These are phyloP conservation scores for Nyleta sp. DNA, from an alignment of 2,888 invertebrate genomes.

Conservation along the genomic window DNA sequence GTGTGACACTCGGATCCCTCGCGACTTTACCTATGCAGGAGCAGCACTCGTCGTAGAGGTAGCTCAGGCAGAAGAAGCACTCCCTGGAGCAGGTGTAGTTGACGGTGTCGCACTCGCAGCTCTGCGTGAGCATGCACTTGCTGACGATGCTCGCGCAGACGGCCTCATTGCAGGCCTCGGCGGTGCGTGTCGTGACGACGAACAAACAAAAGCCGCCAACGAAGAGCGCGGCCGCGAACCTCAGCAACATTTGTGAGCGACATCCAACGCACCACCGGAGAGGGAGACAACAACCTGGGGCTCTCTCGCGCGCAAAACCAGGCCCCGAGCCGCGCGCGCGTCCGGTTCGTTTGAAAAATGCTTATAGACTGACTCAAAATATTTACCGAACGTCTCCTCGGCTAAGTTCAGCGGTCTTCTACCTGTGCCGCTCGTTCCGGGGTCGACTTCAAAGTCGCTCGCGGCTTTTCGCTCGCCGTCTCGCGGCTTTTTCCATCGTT, in stretches of 20 bases:
- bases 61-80: constrained; percentile 94
- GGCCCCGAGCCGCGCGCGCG: constrained; percentile 30
- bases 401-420: constrained; percentile 42
- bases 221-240: constrained; percentile 42
- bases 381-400: constrained; percentile 52
- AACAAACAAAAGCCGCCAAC: constrained; percentile 23
- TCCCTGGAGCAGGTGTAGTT: constrained; percentile 98
- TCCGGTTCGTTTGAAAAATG: constrained; percentile 62
- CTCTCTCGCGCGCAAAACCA: too few relatives aligned
- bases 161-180: constrained; percentile 91
- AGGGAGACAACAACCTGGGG: not conserved
- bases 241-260: constrained; percentile 46
- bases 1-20: too few relatives aligned
- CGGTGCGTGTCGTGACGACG: constrained; percentile 55
- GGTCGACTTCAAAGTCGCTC: constrained; percentile 39
- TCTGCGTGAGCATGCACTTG: constrained; percentile 97
- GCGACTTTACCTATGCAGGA: constrained; percentile 97
- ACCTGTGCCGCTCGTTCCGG: constrained; percentile 50
- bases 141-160: constrained; percentile 98
- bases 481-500: constrained; percentile 8
- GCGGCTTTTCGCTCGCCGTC: constrained; percentile 37
- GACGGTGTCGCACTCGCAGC: constrained; percentile 96
- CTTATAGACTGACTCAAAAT: constrained; percentile 61
- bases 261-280: constrained; percentile 26
- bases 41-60: constrained; percentile 96